Percentiles rank a stretch among this genome's conserved stretches.
Conservation (phyloP, 23 tunicate genomes). For the Trididemnum clinides region DNA sequence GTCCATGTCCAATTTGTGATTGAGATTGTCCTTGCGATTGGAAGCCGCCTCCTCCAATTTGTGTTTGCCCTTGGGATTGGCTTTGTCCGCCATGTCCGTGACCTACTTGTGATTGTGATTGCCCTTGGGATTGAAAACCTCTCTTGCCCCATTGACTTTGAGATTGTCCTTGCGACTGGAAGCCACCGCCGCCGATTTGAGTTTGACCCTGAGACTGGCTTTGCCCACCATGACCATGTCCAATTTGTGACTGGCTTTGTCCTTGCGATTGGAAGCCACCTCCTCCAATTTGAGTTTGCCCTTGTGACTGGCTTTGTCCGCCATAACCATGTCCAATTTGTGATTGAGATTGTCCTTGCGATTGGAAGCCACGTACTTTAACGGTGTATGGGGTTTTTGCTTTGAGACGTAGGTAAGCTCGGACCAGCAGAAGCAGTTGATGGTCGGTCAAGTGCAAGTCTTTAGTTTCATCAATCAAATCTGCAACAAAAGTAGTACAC, state of each 20-base stretch:
- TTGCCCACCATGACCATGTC: slow-evolving; percentile 18
- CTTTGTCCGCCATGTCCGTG: slow-evolving; percentile 25
- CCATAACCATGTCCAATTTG: slow-evolving; percentile 13
- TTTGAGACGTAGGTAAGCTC: background rate
- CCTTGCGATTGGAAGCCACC: slow-evolving; percentile 39
- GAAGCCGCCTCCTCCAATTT: slow-evolving; percentile 17
- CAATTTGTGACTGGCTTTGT: slow-evolving; percentile 14
- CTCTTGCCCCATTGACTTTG: background rate
- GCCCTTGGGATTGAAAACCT: slow-evolving; percentile 11
- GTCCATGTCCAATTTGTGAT: slow-evolving; percentile 4
- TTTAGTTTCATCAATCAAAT: background rate
- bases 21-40: slow-evolving; percentile 42
- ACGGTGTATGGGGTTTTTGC: background rate
- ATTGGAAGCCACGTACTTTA: slow-evolving; percentile 19
- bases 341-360: slow-evolving; percentile 22
- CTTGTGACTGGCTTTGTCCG: slow-evolving; percentile 23
- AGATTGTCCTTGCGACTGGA: slow-evolving; percentile 28
- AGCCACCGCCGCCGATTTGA: slow-evolving; percentile 15
- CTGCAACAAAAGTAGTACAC: too few species aligned
- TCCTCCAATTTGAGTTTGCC: slow-evolving; percentile 14
- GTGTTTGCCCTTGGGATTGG: slow-evolving; percentile 35
- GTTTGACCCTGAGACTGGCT: slow-evolving; percentile 30
- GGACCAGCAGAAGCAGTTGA: background rate
- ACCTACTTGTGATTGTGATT: slow-evolving; percentile 11
- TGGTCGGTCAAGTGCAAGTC: background rate